Conservation (phyloP, 2,797 vertebrate species). For the Gastrophryne carolinensis region DNA sequence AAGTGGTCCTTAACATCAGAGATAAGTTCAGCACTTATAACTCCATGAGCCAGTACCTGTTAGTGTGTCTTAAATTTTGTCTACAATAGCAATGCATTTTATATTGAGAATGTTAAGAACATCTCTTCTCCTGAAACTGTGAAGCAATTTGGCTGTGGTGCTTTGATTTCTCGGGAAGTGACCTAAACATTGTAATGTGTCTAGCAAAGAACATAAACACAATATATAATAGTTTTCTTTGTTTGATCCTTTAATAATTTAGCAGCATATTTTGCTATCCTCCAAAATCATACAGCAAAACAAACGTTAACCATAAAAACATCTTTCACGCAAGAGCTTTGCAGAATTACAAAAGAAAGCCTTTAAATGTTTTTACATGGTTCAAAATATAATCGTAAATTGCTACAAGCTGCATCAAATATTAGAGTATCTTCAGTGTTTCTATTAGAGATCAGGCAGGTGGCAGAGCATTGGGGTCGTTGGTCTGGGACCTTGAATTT, state of each 20-base stretch:
- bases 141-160: neutral
- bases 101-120: neutral
- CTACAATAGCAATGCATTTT: neutral
- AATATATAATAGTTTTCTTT: neutral
- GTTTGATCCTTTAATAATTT: conserved; percentile 3
- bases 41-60: no score
- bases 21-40: no score
- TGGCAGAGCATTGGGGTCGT: no score
- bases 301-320: neutral
- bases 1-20: no score
- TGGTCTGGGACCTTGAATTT: no score
- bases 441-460: no score
- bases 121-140: neutral
- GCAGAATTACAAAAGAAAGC: no score
- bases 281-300: neutral
- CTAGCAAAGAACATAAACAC: neutral
- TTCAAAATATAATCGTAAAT: no score
- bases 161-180: neutral
- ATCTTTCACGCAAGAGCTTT: neutral
- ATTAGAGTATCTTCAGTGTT: no score
- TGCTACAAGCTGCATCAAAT: no score
- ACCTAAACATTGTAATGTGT: neutral
- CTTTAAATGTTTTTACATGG: no score
- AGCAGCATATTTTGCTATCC: neutral
- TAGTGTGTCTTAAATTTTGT: neutral